Evolutionary conservation across 2,113 vertebrate species (phyloP), one percentile per base, ranked within the genome.

Genomic region (Mormyrus iriodes): DNA sequence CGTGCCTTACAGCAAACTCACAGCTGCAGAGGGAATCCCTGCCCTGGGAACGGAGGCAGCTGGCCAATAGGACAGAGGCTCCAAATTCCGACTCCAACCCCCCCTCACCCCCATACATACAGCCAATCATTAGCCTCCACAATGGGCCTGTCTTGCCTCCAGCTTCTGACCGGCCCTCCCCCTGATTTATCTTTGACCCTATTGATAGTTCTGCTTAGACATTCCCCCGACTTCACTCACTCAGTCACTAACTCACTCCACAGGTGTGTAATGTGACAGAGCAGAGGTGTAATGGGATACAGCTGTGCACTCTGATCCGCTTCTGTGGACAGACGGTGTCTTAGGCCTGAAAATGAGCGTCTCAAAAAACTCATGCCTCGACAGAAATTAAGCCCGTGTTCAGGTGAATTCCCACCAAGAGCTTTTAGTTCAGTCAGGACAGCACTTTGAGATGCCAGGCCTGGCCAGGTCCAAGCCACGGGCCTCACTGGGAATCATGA

Each of bases 221-320:
- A 24, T 65, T 39, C 27, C 53, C 86, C 48, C 55, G 0, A 35
- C 39, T 39, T 46, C 19, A 86, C 27, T 31, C 13, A 17, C 19
- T 84, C 8, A n/a, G 6, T 85, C 10, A 48, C 21, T 27, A 7
- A 76, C 12, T 27, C 49, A 35, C 49, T 48, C 35, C 44, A 42
- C 17, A 87, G 86, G 39, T 87, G 52, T 13, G 19, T 87, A 58
- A 61, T 9, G 53, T 10, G 52, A 58, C 27, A 39, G 31, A n/a
- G 42, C 6, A 19, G 17, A 17, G 39, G 53, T 21, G 35, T 58
- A 61, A 87, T 58, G 48, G 86, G 17, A 15, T 58, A 58, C 53
- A 39, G 35, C 27, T 87, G 35, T 87, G 90, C 90, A 89, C 90
- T 91, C 86, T 85, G 89, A 91, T 87, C 89, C 90, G 55, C 90